phyloP scores from a whole-genome alignment of 2,797 vertebrate genomes.

The Peromyscus eremicus region DNA sequence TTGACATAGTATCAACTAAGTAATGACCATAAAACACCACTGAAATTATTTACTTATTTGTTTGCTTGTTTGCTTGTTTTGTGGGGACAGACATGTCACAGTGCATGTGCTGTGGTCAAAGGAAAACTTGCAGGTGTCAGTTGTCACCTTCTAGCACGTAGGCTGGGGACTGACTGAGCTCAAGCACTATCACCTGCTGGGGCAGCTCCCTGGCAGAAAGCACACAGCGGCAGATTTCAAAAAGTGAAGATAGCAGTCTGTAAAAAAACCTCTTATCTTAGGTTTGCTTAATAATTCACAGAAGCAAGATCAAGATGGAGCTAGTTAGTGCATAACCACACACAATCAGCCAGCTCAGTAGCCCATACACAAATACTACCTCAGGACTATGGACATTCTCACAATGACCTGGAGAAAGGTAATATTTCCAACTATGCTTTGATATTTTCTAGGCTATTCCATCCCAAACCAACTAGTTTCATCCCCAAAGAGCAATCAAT shows the following conservation, averaged over 20 bases:
- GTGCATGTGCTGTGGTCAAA: neutral
- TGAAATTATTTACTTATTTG: neutral
- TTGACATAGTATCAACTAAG: neutral
- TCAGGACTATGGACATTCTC: neutral
- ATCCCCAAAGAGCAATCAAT: neutral
- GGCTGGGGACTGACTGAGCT: neutral
- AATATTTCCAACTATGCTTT: neutral
- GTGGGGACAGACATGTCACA: neutral
- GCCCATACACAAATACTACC: neutral
- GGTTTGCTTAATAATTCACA: constrained; percentile 43
- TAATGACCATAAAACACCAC: neutral
- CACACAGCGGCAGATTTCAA: neutral
- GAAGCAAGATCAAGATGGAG: constrained; percentile 12
- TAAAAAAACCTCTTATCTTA: neutral
- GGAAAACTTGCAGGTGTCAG: neutral
- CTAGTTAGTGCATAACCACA: constrained; percentile 4
- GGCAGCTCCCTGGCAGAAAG: neutral
- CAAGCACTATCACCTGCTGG: too few species aligned
- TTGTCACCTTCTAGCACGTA: fast-evolving
- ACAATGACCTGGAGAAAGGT: neutral
- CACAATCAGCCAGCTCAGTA: neutral
- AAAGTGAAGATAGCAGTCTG: neutral
- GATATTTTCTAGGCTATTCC: neutral
- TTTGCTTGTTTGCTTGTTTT: neutral
- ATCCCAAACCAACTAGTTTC: neutral